Conservation (phyloP, 2,113 vertebrate species). For the Xerus inauris region DNA sequence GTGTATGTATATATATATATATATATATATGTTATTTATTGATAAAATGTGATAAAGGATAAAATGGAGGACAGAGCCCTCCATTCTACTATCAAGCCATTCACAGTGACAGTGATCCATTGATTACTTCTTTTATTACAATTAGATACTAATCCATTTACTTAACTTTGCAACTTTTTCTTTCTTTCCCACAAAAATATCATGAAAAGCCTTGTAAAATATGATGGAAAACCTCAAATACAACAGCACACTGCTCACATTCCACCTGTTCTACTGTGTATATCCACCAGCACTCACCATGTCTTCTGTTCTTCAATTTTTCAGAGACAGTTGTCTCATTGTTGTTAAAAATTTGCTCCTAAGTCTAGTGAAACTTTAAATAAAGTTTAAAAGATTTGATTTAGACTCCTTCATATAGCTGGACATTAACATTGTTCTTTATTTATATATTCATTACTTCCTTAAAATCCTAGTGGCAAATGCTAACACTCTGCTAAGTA, state of each 20-base stretch:
- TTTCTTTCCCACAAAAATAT: not conserved
- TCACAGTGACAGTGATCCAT: not conserved
- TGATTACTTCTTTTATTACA: constrained; percentile 9
- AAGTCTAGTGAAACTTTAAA: constrained; percentile 22
- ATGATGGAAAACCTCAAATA: not conserved
- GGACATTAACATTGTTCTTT: not conserved
- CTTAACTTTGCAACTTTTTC: not conserved
- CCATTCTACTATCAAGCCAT: not conserved
- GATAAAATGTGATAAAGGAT: not conserved
- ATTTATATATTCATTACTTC: not conserved
- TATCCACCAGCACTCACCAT: too few relatives aligned
- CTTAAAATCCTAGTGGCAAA: not conserved
- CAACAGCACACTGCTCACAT: too few relatives aligned
- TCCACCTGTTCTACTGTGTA: too few relatives aligned
- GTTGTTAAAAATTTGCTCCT: not conserved
- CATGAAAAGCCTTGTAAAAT: not conserved
- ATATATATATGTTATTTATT: too few relatives aligned
- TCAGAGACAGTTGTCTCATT: not conserved
- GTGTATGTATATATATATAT: too few relatives aligned
- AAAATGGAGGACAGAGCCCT: not conserved
- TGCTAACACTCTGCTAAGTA: not conserved
- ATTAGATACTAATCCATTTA: constrained; percentile 34
- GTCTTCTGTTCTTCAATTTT: not conserved
- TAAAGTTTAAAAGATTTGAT: not conserved
- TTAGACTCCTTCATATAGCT: not conserved